Conservation (phyloP, 2,888 invertebrate genomes). For the Candidula unifasciata region DNA sequence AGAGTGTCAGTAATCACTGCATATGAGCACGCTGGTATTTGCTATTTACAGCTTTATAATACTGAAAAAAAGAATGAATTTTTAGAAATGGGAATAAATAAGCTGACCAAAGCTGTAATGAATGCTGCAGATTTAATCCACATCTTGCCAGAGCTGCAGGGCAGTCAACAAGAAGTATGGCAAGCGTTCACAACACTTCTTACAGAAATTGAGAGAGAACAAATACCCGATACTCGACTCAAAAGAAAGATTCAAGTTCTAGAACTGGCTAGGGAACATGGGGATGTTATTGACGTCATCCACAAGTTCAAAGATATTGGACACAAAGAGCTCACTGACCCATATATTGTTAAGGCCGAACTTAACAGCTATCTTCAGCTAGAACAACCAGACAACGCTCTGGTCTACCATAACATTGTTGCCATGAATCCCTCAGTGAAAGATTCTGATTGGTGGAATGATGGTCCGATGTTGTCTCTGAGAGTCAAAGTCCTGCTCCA, state of each 20-base stretch:
- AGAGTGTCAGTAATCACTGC: not conserved
- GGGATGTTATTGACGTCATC: not conserved
- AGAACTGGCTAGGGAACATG: not conserved
- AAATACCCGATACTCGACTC: not conserved
- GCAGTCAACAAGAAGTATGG: not conserved
- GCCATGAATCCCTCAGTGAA: not conserved
- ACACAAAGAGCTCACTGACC: not conserved
- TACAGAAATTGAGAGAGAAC: not conserved
- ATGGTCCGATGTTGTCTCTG: not conserved
- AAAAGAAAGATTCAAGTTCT: not conserved
- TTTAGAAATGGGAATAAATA: not conserved
- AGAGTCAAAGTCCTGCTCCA: not conserved
- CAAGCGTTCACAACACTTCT: not conserved
- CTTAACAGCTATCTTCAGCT: not conserved
- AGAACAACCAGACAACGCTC: not conserved
- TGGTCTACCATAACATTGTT: not conserved
- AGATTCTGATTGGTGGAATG: not conserved
- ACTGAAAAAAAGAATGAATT: not conserved
- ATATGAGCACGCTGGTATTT: slow-evolving; percentile 21
- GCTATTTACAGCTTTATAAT: not conserved
- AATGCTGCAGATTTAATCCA: not conserved
- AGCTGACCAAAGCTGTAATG: slow-evolving; percentile 10
- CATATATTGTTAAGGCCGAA: not conserved
- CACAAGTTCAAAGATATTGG: not conserved
- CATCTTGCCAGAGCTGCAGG: not conserved